phyloP scores from a whole-genome alignment of 2,888 invertebrate genomes.

The Epirrhoe tristata region DNA sequence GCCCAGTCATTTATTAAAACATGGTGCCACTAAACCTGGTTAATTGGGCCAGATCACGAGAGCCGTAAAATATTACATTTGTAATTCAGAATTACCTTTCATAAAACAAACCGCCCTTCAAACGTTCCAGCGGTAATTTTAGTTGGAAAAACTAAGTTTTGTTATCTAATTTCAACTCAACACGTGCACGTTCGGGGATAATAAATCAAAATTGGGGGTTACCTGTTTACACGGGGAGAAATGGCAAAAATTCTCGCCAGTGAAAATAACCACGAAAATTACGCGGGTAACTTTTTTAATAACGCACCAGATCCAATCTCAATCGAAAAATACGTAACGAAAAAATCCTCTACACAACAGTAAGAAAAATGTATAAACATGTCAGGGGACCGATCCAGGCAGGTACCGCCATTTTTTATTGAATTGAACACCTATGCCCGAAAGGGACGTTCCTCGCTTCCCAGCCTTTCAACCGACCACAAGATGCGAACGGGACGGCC shows the following conservation, averaged over 20 bases:
- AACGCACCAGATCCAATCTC: slow-evolving; percentile 79
- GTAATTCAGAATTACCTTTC: slow-evolving; percentile 51
- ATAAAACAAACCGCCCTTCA: slow-evolving; percentile 44
- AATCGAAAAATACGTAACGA: slow-evolving; percentile 80
- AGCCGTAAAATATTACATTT: slow-evolving; percentile 49
- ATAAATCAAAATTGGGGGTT: slow-evolving; percentile 59
- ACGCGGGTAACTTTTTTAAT: slow-evolving; percentile 81
- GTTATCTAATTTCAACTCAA: slow-evolving; percentile 45
- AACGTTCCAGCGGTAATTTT: slow-evolving; percentile 42
- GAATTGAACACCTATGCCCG: slow-evolving; percentile 79
- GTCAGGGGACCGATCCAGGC: slow-evolving; percentile 81
- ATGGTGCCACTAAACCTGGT: slow-evolving; percentile 46
- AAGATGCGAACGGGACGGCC: slow-evolving; percentile 59
- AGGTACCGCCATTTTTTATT: slow-evolving; percentile 85
- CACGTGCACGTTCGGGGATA: slow-evolving; percentile 49
- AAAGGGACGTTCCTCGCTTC: slow-evolving; percentile 66
- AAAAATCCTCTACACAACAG: slow-evolving; percentile 68
- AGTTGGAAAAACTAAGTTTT: slow-evolving; percentile 43
- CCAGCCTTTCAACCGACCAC: slow-evolving; percentile 66
- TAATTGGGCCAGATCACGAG: slow-evolving; percentile 46
- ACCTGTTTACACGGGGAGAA: slow-evolving; percentile 51
- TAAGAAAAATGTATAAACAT: slow-evolving; percentile 84
- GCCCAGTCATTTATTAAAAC: slow-evolving; percentile 41
- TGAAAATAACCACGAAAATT: slow-evolving; percentile 73
- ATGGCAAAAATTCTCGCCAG: slow-evolving; percentile 63